A percentile compares a stretch with the other conserved stretches of the same genome.
These are phyloP conservation scores for Ornithoptera alexandrae DNA, from an alignment of 2,888 invertebrate genomes.

Conservation along the genomic window DNA sequence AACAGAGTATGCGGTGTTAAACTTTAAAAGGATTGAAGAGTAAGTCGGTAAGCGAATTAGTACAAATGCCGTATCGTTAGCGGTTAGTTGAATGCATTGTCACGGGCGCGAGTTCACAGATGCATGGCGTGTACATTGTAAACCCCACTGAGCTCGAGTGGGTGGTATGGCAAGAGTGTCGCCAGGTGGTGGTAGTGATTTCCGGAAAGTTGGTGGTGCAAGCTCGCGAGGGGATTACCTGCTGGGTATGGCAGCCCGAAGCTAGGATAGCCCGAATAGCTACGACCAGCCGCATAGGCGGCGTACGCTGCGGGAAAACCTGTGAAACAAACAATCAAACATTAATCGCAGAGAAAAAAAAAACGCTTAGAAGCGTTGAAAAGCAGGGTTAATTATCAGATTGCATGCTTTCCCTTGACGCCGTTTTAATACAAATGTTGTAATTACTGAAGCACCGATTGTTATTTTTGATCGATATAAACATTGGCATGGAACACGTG, in stretches of 20 bases:
- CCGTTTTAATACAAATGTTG: conserved; percentile 39
- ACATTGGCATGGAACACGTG: conserved; percentile 54
- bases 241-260: conserved; percentile 98
- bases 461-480: conserved; percentile 49
- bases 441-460: conserved; percentile 43
- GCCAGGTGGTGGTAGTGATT: conserved; percentile 82
- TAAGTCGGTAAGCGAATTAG: conserved; percentile 57
- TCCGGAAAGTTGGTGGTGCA: conserved; percentile 85
- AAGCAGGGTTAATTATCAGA: conserved; percentile 54
- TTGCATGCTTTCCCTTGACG: conserved; percentile 55
- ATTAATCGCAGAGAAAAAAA: conserved; percentile 42
- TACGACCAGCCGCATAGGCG: conserved; percentile 97
- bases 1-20: conserved; percentile 62
- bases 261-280: conserved; percentile 98
- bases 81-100: conserved; percentile 78
- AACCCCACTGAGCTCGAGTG: conserved; percentile 83
- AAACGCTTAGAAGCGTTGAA: conserved; percentile 36
- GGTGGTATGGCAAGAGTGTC: conserved; percentile 83
- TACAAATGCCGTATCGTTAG: conserved; percentile 58
- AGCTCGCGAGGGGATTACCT: conserved; percentile 93
- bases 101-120: conserved; percentile 84
- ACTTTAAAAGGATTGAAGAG: conserved; percentile 57
- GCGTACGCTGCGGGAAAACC: conserved; percentile 98
- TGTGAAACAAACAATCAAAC: conserved; percentile 76
- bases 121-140: conserved; percentile 88